Evolutionary conservation across 1,140 invertebrate genomes (phyloP), one percentile per base, ranked within the genome.

Genomic region (Temnothorax nylanderi): DNA sequence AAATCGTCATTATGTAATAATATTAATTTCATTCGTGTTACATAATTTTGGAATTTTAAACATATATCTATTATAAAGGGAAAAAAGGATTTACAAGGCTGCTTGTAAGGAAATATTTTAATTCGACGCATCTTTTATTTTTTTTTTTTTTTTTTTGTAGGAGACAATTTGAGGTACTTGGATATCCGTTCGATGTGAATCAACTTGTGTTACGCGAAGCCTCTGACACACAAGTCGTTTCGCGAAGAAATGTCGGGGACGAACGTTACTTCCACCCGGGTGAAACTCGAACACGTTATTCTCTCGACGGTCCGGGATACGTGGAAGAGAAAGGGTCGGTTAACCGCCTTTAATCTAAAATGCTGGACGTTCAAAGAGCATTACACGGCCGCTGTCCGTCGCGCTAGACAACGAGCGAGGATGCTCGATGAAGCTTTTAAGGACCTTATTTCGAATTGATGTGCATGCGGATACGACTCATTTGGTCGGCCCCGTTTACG

Each of bases 371-470:
- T 58, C 64, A 58, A 51, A 51, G 60, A 76, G 37, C 21, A 18
- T 87, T 85, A 49, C 75, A 18, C 37, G 37, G 54, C 60, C 11
- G 7, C 4, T 16, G 16, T 13, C 47, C 37, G 11, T 21, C 69
- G 11, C 26, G 34, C 11, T 47, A 62, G 75, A 77, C 18, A 47
- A 41, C 11, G 60, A 65, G n/a, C 44, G 21, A 87, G 47, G 58
- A 88, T 69, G 65, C 44, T 78, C 72, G 41, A 87, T 87, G 72
- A 87, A 88, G 72, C 64, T 78, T 87, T 87, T 54, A 88, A 87
- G 51, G 51, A 77, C 51, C 51, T 86, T 69, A 77, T 77, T 60
- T 51, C 41, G 56, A 86, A 87, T 87, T 87, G 84, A 86, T 87
- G 71, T 41, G 41, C 75, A 6, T 16, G 58, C 49, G 58, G 49